Base-by-base conservation (phyloP, 2,888 invertebrate species). In the Linyphia triangularis region DNA sequence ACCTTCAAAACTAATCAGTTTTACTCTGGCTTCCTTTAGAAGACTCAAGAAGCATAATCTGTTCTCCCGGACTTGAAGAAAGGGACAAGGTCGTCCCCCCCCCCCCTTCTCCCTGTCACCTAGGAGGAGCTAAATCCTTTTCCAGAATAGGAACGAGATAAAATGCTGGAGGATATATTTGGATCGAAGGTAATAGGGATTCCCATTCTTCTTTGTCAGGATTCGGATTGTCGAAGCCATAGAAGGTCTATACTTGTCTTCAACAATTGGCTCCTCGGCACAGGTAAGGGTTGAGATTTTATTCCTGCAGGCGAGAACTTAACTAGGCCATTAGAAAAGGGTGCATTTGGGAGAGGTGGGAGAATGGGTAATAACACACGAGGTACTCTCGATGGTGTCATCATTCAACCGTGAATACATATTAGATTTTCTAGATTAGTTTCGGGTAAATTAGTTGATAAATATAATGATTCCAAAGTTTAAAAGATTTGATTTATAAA, bases 201-300 rank as follows among this genome's bases (percentile, higher is more conserved):
- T 81, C 81, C 33, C 70, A 33, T 81, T 69, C 37, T 81, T 69
- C 70, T 70, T 77, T 81, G 81, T 81, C 70, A 37, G 81, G 81
- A 70, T 81, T 81, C 69, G 59, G 59, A 57, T 70, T 70, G 51
- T n/a, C 2, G 81, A 81, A 81, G 59, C 81, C 81, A 51, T 81
- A 59, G n/a, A 81, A 43, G 40, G 51, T 28, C 43, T 24, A 28
- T 37, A 16, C 22, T 37, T 51, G 51, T n/a, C 13, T n/a, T n/a
- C 61, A 77, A 77, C 77, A 77, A 77, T 77, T 77, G 37, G 61
- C 72, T 72, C 57, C 57, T 19, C 22, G 40, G 24, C 16, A 2
- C 22, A 30, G 28, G 59, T 22, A 69, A 30, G 67, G 67, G 67
- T 69, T 51, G 40, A n/a, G 70, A 70, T 70, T 28, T 51, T 51